Percentiles rank a stretch among this genome's conserved stretches.
Conservation (phyloP, 2,797 vertebrate species). For the Propithecus deckenii region DNA sequence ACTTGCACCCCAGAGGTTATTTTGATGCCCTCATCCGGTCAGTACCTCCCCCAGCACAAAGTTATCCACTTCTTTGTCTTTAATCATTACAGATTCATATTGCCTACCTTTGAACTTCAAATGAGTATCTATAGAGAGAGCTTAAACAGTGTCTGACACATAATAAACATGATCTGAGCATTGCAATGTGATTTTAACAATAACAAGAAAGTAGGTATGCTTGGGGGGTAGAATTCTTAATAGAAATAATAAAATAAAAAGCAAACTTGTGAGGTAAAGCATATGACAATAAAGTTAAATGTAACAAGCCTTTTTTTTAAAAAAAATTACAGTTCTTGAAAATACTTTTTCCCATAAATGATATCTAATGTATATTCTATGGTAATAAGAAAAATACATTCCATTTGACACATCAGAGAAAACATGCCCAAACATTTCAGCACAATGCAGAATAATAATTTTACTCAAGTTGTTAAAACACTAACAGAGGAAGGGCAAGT, state of each 20-base stretch:
- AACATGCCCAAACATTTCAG: background rate
- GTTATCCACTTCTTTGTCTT: background rate
- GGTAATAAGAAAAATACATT: constrained; percentile 3
- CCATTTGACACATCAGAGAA: background rate
- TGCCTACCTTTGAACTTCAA: background rate
- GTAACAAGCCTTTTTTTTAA: background rate
- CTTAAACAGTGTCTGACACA: background rate
- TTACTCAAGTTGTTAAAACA: constrained; percentile 22
- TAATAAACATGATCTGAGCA: background rate
- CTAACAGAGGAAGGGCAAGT: background rate
- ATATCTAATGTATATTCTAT: background rate
- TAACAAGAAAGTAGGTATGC: background rate
- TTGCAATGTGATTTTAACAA: background rate
- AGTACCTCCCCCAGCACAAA: background rate
- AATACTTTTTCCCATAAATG: constrained; percentile 29
- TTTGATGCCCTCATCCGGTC: background rate
- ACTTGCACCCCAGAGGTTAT: background rate
- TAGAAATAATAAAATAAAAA: background rate
- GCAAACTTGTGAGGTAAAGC: background rate
- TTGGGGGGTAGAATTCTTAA: background rate
- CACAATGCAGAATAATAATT: background rate
- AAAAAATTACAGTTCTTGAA: constrained; percentile 22
- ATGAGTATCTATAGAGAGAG: background rate
- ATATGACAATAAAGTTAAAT: background rate
- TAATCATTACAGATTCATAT: background rate